Base-by-base conservation (phyloP, 1,140 invertebrate genomes). In the Pseudomyrmex cubaensis region DNA sequence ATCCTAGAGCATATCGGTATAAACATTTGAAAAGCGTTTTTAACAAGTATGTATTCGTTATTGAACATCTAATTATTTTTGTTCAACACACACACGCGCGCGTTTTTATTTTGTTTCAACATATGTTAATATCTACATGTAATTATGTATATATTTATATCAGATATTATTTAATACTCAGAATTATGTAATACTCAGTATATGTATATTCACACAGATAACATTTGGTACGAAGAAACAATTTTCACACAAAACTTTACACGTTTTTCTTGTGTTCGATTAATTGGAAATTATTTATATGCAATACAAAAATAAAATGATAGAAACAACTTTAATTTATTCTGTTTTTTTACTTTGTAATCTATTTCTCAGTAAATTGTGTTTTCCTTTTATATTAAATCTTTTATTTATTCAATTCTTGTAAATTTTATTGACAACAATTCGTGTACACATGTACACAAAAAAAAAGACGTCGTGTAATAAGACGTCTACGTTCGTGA, bases 401-500 rank as follows among this genome's bases (percentile, higher is more conserved):
- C 72, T 87, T 88, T 90, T 87, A 56, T 67, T 20, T 87, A 91
- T 89, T 46, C 91, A 66, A 92, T 91, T 85, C 90, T 86, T 83
- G 76, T 22, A 20, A 64, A 85, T 87, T 84, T 90, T 87, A 87
- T 64, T 88, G 85, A 90, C 90, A 90, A 91, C 82, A 90, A 88
- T 84, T 91, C 85, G 87, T 88, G 90, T 90, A 61, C 92, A 91
- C 85, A 92, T 90, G 57, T 91, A 92, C 85, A 90, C 12, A 67
- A 5, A 35, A 35, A 35, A 35, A 83, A 84, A 85, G 86, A 91
- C 86, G 90, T 91, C 85, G 22, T 69, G 52, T 86, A 83, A 64
- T 88, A 92, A 92, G 90, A 93, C 84, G 83, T 90, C 88, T 90
- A 91, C 59, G 78, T 59, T 87, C 89, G 89, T 86, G 63, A 90